phyloP scores from a whole-genome alignment of 2,797 vertebrate genomes.

The Danionella dracula region DNA sequence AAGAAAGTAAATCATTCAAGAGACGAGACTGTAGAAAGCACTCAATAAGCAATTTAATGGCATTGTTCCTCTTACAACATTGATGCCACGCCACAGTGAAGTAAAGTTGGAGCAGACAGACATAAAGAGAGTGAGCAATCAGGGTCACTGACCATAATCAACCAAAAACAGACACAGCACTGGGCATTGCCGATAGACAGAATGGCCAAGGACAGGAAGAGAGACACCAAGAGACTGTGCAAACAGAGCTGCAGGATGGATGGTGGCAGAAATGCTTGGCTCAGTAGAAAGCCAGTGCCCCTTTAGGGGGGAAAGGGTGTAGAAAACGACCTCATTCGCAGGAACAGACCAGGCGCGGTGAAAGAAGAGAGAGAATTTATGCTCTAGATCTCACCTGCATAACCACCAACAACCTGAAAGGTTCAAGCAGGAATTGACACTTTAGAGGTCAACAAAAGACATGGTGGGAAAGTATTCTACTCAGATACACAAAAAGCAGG shows the following conservation, averaged over 20 bases:
- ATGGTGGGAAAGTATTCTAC: neutral
- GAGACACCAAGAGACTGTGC: neutral
- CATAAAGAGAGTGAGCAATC: neutral
- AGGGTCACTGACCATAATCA: neutral
- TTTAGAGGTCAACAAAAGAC: constrained; percentile 20
- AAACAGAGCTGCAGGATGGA: neutral
- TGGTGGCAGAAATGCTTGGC: constrained; percentile 19
- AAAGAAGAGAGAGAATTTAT: neutral
- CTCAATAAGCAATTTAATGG: neutral
- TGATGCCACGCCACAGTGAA: neutral
- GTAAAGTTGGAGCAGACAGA: neutral
- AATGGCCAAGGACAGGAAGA: neutral
- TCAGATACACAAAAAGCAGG: neutral
- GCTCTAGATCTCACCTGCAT: constrained; percentile 32
- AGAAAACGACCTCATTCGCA: neutral
- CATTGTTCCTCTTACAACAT: neutral
- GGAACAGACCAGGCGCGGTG: constrained; percentile 4
- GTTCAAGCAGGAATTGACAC: constrained; percentile 31
- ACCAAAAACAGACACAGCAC: neutral
- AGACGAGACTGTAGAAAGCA: neutral
- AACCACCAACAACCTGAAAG: constrained; percentile 17
- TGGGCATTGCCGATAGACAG: neutral
- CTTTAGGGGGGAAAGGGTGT: neutral
- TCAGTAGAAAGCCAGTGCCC: constrained; percentile 21
- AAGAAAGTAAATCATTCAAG: constrained; percentile 5